Conservation (phyloP, 2,113 vertebrate species). For the Eclectus roratus region DNA sequence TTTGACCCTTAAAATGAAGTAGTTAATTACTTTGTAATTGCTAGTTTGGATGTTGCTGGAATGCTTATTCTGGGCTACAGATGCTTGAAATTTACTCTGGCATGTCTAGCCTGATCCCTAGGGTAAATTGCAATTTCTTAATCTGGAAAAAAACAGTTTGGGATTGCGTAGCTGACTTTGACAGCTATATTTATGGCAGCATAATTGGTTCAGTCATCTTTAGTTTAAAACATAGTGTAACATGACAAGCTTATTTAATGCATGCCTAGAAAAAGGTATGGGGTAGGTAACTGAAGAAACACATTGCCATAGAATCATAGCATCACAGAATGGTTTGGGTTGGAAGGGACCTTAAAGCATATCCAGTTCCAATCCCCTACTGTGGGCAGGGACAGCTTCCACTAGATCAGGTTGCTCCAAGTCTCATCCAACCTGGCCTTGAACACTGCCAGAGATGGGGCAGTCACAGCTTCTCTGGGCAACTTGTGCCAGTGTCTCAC, state of each 20-base stretch:
- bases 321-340: background rate
- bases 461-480: background rate
- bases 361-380: background rate
- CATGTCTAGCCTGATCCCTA: background rate
- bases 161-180: background rate
- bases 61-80: background rate
- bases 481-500: background rate
- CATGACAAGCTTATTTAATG: background rate
- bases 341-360: background rate
- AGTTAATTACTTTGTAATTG: background rate
- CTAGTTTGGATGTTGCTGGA: background rate
- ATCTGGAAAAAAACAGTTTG: background rate
- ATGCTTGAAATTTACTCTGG: background rate
- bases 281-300: background rate
- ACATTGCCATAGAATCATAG: background rate
- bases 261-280: background rate
- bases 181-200: background rate
- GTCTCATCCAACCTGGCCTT: background rate
- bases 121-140: background rate
- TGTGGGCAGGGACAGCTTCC: background rate
- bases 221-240: background rate
- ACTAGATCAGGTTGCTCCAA: background rate
- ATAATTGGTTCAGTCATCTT: conserved; percentile 4
- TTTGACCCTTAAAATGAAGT: background rate
- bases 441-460: background rate